A percentile compares a stretch with the other conserved stretches of the same genome.
phyloP scores from a whole-genome alignment of 2,113 vertebrate genomes.

The Coreoperca whiteheadi region DNA sequence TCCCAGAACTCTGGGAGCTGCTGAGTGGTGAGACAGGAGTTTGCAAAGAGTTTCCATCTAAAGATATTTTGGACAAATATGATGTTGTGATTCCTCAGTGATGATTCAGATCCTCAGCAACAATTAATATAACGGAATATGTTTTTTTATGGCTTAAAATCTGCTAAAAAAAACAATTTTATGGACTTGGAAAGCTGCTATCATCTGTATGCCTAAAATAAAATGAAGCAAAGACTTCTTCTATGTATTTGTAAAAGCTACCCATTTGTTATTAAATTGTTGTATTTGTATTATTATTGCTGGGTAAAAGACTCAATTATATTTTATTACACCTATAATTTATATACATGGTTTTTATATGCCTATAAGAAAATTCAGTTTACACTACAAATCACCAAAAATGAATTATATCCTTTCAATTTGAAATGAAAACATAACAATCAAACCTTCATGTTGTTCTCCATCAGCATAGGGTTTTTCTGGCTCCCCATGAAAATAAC shows the following conservation, averaged over 20 bases:
- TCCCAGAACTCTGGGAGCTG: not conserved
- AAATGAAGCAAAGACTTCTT: not conserved
- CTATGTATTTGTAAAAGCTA: not conserved
- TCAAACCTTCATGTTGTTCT: not conserved
- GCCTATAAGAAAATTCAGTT: not conserved
- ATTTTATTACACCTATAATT: no score
- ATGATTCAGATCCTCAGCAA: slow-evolving; percentile 12
- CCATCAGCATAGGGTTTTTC: not conserved
- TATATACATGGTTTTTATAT: no score
- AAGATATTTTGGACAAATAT: slow-evolving; percentile 1
- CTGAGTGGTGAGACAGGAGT: slow-evolving; percentile 3
- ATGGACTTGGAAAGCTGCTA: not conserved
- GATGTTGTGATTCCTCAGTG: not conserved
- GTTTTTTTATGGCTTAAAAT: not conserved
- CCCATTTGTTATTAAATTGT: not conserved
- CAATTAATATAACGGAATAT: slow-evolving; percentile 1
- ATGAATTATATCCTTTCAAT: not conserved
- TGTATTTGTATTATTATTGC: not conserved
- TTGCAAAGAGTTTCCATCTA: not conserved
- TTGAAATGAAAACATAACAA: not conserved
- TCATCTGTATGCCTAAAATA: not conserved
- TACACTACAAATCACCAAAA: not conserved
- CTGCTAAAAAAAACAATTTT: not conserved
- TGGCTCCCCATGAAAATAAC: not conserved
- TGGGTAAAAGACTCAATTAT: no score